Conservation (phyloP, 2,888 invertebrate genomes). For the Andricus quercusramuli region DNA sequence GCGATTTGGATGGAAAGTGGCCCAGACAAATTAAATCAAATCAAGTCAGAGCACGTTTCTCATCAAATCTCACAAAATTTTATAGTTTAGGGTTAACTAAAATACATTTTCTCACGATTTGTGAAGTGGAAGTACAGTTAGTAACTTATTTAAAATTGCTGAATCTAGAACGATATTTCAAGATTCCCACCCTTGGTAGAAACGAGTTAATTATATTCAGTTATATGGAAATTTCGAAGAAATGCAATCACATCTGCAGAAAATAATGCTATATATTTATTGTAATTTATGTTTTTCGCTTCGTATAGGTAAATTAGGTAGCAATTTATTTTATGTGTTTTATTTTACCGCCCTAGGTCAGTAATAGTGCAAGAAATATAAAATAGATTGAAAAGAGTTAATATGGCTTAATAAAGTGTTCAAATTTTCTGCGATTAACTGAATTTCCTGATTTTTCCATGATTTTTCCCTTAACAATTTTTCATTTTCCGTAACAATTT, state of each 20-base stretch:
- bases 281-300: slow-evolving; percentile 15
- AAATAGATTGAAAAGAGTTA: background rate
- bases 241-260: slow-evolving; percentile 22
- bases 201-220: slow-evolving; percentile 21
- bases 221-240: slow-evolving; percentile 7
- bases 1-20: background rate
- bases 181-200: background rate
- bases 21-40: slow-evolving; percentile 7
- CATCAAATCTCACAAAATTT: slow-evolving; percentile 5
- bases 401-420: background rate
- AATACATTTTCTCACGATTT: background rate
- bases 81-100: background rate
- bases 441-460: too few relatives aligned
- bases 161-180: background rate
- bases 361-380: background rate
- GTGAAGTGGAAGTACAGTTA: background rate
- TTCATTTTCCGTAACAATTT: too few relatives aligned
- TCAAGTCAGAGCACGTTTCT: slow-evolving; percentile 31
- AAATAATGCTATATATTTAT: slow-evolving; percentile 9
- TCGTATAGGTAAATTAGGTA: slow-evolving; percentile 15
- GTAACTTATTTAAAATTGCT: background rate
- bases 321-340: background rate
- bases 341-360: background rate
- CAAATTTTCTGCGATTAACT: background rate
- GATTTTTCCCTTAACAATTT: too few relatives aligned